phyloP scores from a whole-genome alignment of 2,797 vertebrate genomes.

The Toxotes lorentzi region DNA sequence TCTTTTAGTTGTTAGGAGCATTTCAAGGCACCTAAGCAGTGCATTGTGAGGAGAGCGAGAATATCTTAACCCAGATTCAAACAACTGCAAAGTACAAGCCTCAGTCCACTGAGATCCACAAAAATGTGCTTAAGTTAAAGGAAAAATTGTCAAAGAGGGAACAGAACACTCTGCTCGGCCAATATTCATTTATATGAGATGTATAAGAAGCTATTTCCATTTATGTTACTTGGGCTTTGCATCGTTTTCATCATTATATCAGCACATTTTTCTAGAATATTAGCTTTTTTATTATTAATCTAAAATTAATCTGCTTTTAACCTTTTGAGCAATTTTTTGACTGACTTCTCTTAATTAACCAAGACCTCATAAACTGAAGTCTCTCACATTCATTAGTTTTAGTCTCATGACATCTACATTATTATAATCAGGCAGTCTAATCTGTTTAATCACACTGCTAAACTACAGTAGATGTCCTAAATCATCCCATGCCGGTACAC shows the following conservation, averaged over 20 bases:
- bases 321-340: slow-evolving; percentile 34
- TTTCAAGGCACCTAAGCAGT: neutral
- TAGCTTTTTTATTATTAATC: slow-evolving; percentile 4
- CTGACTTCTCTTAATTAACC: slow-evolving; percentile 40
- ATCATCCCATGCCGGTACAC: slow-evolving; percentile 52
- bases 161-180: neutral
- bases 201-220: neutral
- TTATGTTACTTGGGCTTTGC: neutral
- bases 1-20: neutral
- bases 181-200: neutral
- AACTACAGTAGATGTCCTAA: slow-evolving; percentile 57
- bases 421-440: slow-evolving; percentile 64
- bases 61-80: slow-evolving; percentile 14
- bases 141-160: too few relatives aligned
- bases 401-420: slow-evolving; percentile 57
- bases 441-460: slow-evolving; percentile 65
- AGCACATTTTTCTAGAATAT: slow-evolving; percentile 3
- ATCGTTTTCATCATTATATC: neutral
- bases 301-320: slow-evolving; percentile 36
- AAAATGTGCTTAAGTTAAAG: neutral
- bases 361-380: slow-evolving; percentile 31
- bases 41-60: neutral
- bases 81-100: neutral
- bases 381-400: slow-evolving; percentile 57
- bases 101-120: neutral